Percentiles rank a stretch among this genome's conserved stretches.
phyloP scores from a whole-genome alignment of 1,140 invertebrate species.

The Drosophila arawakana region DNA sequence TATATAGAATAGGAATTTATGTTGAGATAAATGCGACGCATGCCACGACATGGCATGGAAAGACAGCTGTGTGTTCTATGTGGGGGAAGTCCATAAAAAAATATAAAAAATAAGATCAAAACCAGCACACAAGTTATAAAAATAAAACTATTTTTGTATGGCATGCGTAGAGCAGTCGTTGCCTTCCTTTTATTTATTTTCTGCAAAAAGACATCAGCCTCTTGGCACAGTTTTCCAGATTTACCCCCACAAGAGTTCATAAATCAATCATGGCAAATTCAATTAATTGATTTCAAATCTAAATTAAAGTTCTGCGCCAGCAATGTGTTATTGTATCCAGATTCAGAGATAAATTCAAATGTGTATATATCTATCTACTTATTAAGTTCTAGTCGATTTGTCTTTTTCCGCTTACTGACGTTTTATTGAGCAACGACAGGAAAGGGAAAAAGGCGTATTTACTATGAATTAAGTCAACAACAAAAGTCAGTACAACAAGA shows the following conservation, averaged over 20 bases:
- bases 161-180: constrained; percentile 54
- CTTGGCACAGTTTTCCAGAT: constrained; percentile 79
- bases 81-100: constrained; percentile 80
- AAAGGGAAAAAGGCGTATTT: constrained; percentile 84
- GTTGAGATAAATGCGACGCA: constrained; percentile 21
- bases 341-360: constrained; percentile 12
- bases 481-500: not conserved
- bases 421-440: constrained; percentile 81
- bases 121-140: constrained; percentile 81
- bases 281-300: constrained; percentile 71
- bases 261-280: constrained; percentile 78
- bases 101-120: constrained; percentile 64
- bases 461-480: constrained; percentile 75
- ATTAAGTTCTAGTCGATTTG: constrained; percentile 83
- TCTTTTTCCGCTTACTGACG: constrained; percentile 84
- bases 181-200: constrained; percentile 6
- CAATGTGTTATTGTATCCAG: constrained; percentile 54
- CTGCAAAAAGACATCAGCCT: constrained; percentile 44
- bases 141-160: constrained; percentile 79
- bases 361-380: constrained; percentile 7
- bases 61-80: constrained; percentile 77
- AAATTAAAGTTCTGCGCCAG: constrained; percentile 34
- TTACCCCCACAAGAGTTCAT: constrained; percentile 39
- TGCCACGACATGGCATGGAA: constrained; percentile 57
- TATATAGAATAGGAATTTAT: constrained; percentile 10